phyloP scores from a whole-genome alignment of 2,113 vertebrate species.

The Bos taurus region ARS-UCD2.0 NC_037345.1:2442001-2442500 shows the following conservation, averaged over 20 bases:
- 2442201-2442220: slow-evolving; percentile 62
- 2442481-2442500: neutral
- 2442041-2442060: neutral
- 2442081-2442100: neutral
- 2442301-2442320: slow-evolving; percentile 15
- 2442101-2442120: neutral
- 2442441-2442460: rapidly evolving
- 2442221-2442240: slow-evolving; percentile 66
- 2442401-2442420: rapidly evolving
- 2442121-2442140: slow-evolving; percentile 39
- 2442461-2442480: neutral
- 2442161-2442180: neutral
- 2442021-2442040: neutral
- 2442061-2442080: neutral
- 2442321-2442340: slow-evolving; percentile 47
- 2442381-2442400: neutral
- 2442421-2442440: neutral
- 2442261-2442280: slow-evolving; percentile 58
- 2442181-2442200: slow-evolving; percentile 51
- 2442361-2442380: neutral
- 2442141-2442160: slow-evolving; percentile 63
- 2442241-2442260: slow-evolving; percentile 36
- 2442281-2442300: neutral
- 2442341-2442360: neutral
- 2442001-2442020: neutral